These are phyloP conservation scores for Adelphocoris suturalis DNA, from an alignment of 2,888 invertebrate species.

Conservation along the genomic window DNA sequence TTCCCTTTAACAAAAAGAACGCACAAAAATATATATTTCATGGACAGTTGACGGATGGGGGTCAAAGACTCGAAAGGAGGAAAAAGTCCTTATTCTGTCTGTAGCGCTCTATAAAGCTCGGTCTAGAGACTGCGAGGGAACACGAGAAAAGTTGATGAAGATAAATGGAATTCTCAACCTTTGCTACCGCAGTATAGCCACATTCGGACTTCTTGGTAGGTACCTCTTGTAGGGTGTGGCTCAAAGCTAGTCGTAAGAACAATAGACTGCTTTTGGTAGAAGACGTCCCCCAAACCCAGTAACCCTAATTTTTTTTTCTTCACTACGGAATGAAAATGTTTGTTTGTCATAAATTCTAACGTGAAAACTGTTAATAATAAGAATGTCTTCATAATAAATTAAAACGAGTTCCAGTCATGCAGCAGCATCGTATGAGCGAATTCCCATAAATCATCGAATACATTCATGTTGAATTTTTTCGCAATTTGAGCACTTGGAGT, in stretches of 20 bases:
- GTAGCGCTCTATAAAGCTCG: not conserved
- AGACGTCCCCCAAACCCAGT: too few species aligned
- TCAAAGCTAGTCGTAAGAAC: not conserved
- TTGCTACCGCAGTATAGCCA: not conserved
- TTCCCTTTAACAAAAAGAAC: not conserved
- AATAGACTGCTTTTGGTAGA: too few species aligned
- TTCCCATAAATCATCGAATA: too few species aligned
- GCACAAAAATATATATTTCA: not conserved
- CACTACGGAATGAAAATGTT: too few species aligned
- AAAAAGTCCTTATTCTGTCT: constrained; percentile 11
- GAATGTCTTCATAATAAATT: too few species aligned
- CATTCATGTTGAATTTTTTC: too few species aligned
- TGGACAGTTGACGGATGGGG: constrained; percentile 19
- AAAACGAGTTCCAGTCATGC: too few species aligned
- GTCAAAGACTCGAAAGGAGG: not conserved
- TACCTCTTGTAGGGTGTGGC: not conserved
- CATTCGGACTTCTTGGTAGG: not conserved
- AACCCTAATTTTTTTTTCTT: too few species aligned
- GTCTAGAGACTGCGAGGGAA: not conserved
- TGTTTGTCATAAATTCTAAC: too few species aligned
- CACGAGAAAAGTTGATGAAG: not conserved
- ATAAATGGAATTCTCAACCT: constrained; percentile 13
- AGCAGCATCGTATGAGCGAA: too few species aligned
- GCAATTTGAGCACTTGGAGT: too few species aligned
- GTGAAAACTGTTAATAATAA: too few species aligned